Conservation (phyloP, 2,888 invertebrate genomes). For the Caenorhabditis panamensis region DNA sequence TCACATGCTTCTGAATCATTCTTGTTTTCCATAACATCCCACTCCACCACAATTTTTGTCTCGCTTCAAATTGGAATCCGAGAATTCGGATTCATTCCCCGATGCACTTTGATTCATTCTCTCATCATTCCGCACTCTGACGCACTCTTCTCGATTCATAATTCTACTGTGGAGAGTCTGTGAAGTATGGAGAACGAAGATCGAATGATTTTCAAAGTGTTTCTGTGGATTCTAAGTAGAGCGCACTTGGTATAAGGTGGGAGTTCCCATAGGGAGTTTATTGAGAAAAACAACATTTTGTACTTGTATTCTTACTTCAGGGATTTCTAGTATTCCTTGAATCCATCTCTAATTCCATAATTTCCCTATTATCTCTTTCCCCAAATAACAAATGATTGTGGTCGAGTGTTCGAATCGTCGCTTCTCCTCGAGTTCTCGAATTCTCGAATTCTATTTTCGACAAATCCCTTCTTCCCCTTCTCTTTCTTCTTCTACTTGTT, state of each 20-base stretch:
- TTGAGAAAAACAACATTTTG: no score
- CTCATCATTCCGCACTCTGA: conserved; percentile 6
- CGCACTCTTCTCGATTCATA: not conserved
- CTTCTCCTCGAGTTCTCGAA: no score
- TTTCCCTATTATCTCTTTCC: not conserved
- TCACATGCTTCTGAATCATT: no score
- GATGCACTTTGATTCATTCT: not conserved
- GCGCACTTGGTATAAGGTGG: no score
- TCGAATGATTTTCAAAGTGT: no score
- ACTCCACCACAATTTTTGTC: not conserved
- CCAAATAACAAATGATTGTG: conserved; percentile 9
- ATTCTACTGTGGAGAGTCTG: no score
- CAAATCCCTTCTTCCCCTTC: conserved; percentile 1
- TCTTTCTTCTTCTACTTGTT: conserved; percentile 15
- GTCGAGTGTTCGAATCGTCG: conserved; percentile 28
- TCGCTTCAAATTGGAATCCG: not conserved
- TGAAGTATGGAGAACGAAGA: no score
- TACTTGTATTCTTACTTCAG: not conserved
- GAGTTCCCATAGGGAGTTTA: no score
- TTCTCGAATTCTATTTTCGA: conserved; percentile 47
- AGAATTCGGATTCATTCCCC: no score
- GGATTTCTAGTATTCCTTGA: no score
- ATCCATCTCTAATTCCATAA: not conserved
- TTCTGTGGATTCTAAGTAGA: no score
- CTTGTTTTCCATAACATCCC: not conserved